A percentile compares a stretch with the other conserved stretches of the same genome.
phyloP scores from a whole-genome alignment of 2,113 vertebrate genomes.

The Coracopsis vasa region DNA sequence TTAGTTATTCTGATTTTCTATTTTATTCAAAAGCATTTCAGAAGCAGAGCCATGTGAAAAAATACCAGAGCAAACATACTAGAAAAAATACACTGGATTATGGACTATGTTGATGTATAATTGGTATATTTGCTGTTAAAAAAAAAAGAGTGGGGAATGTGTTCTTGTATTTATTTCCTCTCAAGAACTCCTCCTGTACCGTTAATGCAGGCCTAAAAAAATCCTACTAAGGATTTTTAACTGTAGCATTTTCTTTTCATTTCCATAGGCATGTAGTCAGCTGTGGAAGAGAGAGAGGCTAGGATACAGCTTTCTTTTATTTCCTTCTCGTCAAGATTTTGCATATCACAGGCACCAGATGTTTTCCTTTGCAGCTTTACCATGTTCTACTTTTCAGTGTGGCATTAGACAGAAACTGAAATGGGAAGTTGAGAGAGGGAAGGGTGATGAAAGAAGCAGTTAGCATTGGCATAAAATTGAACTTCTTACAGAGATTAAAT shows the following conservation, averaged over 20 bases:
- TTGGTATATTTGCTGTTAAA: not conserved
- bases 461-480: not conserved
- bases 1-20: not conserved
- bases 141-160: not conserved
- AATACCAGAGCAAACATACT: not conserved
- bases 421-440: not conserved
- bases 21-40: constrained; percentile 26
- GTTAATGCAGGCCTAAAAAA: not conserved
- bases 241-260: not conserved
- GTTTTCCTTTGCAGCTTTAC: constrained; percentile 5
- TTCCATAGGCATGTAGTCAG: not conserved
- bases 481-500: not conserved
- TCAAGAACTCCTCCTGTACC: not conserved
- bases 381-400: not conserved
- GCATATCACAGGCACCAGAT: constrained; percentile 26
- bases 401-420: not conserved
- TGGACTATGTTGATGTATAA: not conserved
- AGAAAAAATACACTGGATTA: not conserved
- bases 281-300: not conserved
- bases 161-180: not conserved
- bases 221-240: not conserved
- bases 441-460: constrained; percentile 1
- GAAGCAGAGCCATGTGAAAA: not conserved
- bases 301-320: not conserved
- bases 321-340: not conserved